Percentiles rank a stretch among this genome's conserved stretches.
These are phyloP conservation scores for Tetranychus cinnabarinus DNA, from an alignment of 1,140 invertebrate species.

Conservation along the genomic window DNA sequence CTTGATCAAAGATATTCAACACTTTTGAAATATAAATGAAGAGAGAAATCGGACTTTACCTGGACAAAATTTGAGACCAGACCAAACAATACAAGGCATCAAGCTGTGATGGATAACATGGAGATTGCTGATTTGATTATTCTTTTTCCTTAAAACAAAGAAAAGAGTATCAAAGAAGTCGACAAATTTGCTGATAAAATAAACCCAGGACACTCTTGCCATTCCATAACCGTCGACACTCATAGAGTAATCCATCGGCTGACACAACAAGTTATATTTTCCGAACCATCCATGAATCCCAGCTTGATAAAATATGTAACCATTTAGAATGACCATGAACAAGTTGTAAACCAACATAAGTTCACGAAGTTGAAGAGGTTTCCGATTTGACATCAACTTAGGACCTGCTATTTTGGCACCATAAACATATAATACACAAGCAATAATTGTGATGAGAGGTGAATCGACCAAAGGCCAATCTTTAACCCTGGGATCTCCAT, in stretches of 20 bases:
- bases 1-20: not conserved
- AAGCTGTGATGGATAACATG: constrained; percentile 60
- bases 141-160: constrained; percentile 38
- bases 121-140: constrained; percentile 57
- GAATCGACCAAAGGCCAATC: constrained; percentile 74
- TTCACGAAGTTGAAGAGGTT: constrained; percentile 49
- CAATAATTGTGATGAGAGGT: constrained; percentile 56
- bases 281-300: not conserved
- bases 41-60: not conserved
- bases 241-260: not conserved
- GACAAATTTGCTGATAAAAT: constrained; percentile 14
- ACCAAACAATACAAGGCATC: constrained; percentile 15
- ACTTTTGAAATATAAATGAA: not conserved
- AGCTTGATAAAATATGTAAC: constrained; percentile 8
- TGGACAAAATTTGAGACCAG: not conserved
- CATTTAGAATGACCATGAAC: constrained; percentile 7
- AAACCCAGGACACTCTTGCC: not conserved
- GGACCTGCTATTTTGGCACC: constrained; percentile 55
- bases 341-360: constrained; percentile 52
- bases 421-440: constrained; percentile 48
- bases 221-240: not conserved
- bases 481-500: constrained; percentile 34
- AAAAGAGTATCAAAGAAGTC: constrained; percentile 9
- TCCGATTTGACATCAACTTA: constrained; percentile 54
- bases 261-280: not conserved